These are phyloP conservation scores for Mythimna lalbum DNA, from an alignment of 2,888 invertebrate species.

Conservation along the genomic window DNA sequence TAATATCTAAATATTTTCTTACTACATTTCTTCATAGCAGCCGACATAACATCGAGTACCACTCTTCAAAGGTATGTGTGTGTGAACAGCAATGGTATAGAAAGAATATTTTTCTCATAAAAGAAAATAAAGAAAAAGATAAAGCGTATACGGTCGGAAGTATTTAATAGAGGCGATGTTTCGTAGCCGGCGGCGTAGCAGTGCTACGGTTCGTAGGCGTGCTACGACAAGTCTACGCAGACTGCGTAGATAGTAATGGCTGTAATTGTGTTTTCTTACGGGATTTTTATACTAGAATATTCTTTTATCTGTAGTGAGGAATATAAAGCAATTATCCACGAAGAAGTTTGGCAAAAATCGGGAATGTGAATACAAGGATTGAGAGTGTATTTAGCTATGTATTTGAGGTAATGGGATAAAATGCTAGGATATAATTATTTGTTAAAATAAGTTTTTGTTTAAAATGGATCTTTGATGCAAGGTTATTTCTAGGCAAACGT, in stretches of 20 bases:
- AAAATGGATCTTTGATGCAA: too few species aligned
- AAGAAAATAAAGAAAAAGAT: slow-evolving; percentile 52
- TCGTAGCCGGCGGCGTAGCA: slow-evolving; percentile 63
- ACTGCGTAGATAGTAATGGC: slow-evolving; percentile 42
- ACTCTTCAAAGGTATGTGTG: slow-evolving; percentile 6
- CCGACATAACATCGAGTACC: slow-evolving; percentile 24
- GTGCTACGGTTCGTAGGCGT: slow-evolving; percentile 63
- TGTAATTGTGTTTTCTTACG: slow-evolving; percentile 53
- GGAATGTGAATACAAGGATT: background rate
- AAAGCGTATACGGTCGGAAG: slow-evolving; percentile 57
- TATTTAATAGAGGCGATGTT: slow-evolving; percentile 61
- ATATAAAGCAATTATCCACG: slow-evolving; percentile 15
- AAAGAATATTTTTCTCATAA: slow-evolving; percentile 61
- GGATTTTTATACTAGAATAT: slow-evolving; percentile 34
- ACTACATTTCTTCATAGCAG: slow-evolving; percentile 11
- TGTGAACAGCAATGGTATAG: slow-evolving; percentile 23
- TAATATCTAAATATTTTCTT: slow-evolving; percentile 1
- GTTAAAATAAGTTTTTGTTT: too few species aligned
- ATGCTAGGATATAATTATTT: too few species aligned
- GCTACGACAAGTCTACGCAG: slow-evolving; percentile 56
- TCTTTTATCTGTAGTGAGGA: slow-evolving; percentile 14
- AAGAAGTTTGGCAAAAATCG: slow-evolving; percentile 1
- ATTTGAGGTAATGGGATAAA: background rate
- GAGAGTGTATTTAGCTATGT: background rate
- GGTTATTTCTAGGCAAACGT: too few species aligned